phyloP scores from a whole-genome alignment of 2,797 vertebrate genomes.

The Borostomias antarcticus region DNA sequence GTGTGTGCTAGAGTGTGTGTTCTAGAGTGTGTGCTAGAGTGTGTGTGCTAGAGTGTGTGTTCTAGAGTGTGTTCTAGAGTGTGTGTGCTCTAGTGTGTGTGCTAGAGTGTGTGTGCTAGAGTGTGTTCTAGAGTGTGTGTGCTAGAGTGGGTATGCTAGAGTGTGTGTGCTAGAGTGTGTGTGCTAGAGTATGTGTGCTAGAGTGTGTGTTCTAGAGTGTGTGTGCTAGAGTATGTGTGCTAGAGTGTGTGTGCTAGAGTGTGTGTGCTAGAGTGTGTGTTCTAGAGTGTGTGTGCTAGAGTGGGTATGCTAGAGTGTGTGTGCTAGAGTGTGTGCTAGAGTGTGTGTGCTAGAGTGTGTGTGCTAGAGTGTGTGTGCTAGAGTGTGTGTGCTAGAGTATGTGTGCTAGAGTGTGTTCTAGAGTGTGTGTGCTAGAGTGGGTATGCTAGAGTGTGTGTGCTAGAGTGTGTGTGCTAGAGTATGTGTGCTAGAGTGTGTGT shows the following conservation, averaged over 20 bases:
- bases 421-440: constrained; percentile 69
- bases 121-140: constrained; percentile 66
- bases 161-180: constrained; percentile 65
- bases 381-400: constrained; percentile 65
- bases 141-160: constrained; percentile 72
- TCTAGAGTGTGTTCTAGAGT: constrained; percentile 41
- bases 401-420: constrained; percentile 65
- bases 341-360: constrained; percentile 70
- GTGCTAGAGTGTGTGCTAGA: constrained; percentile 68
- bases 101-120: constrained; percentile 67
- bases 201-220: constrained; percentile 69
- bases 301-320: constrained; percentile 72
- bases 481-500: constrained; percentile 66
- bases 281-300: constrained; percentile 68
- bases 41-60: constrained; percentile 66
- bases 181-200: constrained; percentile 65
- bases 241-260: constrained; percentile 65
- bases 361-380: constrained; percentile 66
- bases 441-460: constrained; percentile 70
- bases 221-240: constrained; percentile 66
- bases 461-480: constrained; percentile 68
- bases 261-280: constrained; percentile 66
- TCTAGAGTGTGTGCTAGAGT: too few relatives aligned
- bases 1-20: constrained; percentile 66
- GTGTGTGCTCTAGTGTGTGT: constrained; percentile 57